Evolutionary conservation across 2,113 vertebrate genomes (phyloP), one percentile per base, ranked within the genome.

Genomic region (Datnioides undecimradiatus): DNA sequence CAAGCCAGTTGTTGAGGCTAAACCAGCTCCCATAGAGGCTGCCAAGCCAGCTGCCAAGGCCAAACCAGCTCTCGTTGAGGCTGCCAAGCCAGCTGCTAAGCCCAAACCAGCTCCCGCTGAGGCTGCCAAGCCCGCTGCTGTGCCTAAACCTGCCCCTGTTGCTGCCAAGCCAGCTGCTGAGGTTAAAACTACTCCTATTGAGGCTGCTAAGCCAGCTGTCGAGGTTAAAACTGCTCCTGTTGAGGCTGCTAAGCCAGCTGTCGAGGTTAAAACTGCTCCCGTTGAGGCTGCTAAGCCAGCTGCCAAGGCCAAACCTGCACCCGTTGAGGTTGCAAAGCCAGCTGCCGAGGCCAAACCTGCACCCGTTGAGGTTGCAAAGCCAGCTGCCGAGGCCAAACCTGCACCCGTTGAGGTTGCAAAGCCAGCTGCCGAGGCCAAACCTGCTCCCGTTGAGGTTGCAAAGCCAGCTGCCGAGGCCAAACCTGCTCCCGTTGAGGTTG

Each of bases 191-290:
- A 25, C 57, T 8, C 67, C 79, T 1, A 34, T 25, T 6, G 75
- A 82, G 57, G 54, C 23, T 19, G 5, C 48, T 8, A 77, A 82
- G 33, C 6, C 46, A 16, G 72, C 40, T 19, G 10, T 4, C 14
- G 40, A 60, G 45, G 19, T 41, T 14, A 68, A 54, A 23, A 1
- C 71, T 1, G 29, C 57, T 8, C 67, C 79, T 1, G 38, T 25
- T 6, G 75, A 82, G 57, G 54, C 23, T 19, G 5, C 59, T 33
- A 81, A 49, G 12, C 34, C 41, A n/a, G 57, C 8, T 0, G 8
- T 1, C 0, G 0, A 72, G 0, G 9, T 38, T 5, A 76, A 73
- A 33, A 5, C 55, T 0, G 48, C 46, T 5, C 49, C 77, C 0
- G 3, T 34, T 8, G 52, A 66, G 52, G 31, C 12, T 0, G 3